A percentile compares a stretch with the other conserved stretches of the same genome.
These are phyloP conservation scores for Podilymbus podiceps DNA, from an alignment of 2,113 vertebrate species.

Conservation along the genomic window DNA sequence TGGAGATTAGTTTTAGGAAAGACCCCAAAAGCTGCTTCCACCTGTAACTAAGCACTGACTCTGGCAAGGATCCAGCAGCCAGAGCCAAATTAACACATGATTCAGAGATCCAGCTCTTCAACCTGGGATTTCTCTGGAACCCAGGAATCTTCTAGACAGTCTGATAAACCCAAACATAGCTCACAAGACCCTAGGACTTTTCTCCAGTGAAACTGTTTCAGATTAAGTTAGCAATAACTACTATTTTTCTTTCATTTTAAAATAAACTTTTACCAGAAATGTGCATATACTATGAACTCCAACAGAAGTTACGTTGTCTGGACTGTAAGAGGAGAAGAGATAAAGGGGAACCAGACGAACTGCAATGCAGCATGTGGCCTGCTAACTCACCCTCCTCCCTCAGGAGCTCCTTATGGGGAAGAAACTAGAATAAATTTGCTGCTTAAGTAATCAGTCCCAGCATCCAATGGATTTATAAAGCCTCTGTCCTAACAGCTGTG, in stretches of 20 bases:
- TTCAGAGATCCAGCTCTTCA: neutral
- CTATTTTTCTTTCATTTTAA: neutral
- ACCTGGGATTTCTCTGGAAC: neutral
- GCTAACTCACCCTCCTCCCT: neutral
- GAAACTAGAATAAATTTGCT: neutral
- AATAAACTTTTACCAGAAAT: neutral
- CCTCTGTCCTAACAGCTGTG: neutral
- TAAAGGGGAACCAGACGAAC: neutral
- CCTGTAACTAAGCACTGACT: neutral
- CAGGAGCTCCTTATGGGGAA: neutral
- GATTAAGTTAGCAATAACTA: neutral
- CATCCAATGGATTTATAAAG: neutral
- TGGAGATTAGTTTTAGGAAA: neutral
- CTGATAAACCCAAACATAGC: neutral
- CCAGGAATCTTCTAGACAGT: neutral
- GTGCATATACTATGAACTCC: neutral
- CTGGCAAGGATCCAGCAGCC: neutral
- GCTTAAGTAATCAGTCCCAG: neutral
- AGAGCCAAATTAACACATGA: neutral
- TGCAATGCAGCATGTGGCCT: neutral
- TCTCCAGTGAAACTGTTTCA: neutral
- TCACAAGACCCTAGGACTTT: neutral
- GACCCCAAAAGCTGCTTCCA: neutral
- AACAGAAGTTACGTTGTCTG: neutral
- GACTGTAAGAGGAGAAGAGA: neutral